phyloP scores from a whole-genome alignment of 2,113 vertebrate genomes.

The Dendrocopos noguchii region DNA sequence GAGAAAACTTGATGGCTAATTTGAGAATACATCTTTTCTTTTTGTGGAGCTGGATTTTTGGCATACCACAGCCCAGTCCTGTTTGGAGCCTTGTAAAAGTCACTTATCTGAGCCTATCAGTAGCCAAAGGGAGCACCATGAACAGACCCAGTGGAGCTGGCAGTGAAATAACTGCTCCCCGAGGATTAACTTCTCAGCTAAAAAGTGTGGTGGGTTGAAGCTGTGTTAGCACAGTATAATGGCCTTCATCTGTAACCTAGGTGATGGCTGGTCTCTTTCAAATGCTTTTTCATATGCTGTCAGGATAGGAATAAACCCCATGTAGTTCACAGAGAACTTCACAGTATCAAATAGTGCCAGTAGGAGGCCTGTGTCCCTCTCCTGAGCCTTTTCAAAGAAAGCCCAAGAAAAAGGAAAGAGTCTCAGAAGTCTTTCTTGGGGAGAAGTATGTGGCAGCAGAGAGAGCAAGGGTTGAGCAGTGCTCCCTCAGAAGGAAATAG shows the following conservation, averaged over 20 bases:
- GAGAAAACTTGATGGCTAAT: neutral
- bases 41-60: slow-evolving; percentile 6
- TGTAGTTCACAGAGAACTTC: neutral
- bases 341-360: neutral
- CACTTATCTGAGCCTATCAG: slow-evolving; percentile 35
- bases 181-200: neutral
- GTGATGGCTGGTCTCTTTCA: slow-evolving; percentile 49
- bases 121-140: neutral
- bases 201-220: neutral
- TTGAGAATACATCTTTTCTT: slow-evolving; percentile 2
- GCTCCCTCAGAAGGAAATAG: neutral
- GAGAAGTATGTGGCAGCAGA: neutral
- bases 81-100: slow-evolving; percentile 34
- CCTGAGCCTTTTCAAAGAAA: neutral
- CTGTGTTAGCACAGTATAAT: neutral
- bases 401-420: neutral
- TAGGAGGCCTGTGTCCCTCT: neutral
- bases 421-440: neutral
- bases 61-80: neutral
- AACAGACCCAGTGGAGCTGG: slow-evolving; percentile 34
- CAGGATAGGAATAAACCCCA: neutral
- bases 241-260: slow-evolving; percentile 59
- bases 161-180: neutral
- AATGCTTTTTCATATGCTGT: neutral
- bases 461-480: neutral